Evolutionary conservation across 2,888 invertebrate species (phyloP).

Genomic region (Melanchra persicariae): DNA sequence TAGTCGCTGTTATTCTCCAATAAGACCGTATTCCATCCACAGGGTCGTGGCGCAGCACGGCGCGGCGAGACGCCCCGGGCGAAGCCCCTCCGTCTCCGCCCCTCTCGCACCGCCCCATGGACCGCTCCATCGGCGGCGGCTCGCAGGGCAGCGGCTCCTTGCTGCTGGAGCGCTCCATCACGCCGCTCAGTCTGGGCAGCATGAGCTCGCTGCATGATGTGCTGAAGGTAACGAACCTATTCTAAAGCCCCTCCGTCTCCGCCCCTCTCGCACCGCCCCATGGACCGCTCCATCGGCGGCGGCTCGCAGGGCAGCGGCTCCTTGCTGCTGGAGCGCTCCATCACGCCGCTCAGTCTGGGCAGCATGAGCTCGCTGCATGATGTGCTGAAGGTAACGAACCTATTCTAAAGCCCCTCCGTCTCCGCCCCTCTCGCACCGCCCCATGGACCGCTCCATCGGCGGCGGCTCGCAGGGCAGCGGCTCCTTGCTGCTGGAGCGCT

Average conservation of each 20-base stretch:
- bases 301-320: constrained; percentile 94
- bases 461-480: constrained; percentile 95
- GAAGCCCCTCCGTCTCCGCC: no score
- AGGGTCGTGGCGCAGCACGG: constrained; percentile 81
- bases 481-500: constrained; percentile 91
- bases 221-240: constrained; percentile 85
- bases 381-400: constrained; percentile 89
- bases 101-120: constrained; percentile 85
- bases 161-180: constrained; percentile 91
- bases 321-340: constrained; percentile 91
- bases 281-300: constrained; percentile 91
- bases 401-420: constrained; percentile 62
- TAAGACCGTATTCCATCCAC: no score
- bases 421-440: constrained; percentile 78
- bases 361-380: constrained; percentile 95
- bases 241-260: constrained; percentile 69
- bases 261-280: constrained; percentile 78
- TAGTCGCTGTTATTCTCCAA: no score
- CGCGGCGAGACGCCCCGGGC: constrained; percentile 74
- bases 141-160: constrained; percentile 94
- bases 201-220: constrained; percentile 95
- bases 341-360: constrained; percentile 93
- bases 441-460: constrained; percentile 89
- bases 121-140: constrained; percentile 92
- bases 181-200: constrained; percentile 93